Conservation (phyloP, 1,140 invertebrate genomes). For the Laupala kohalensis region DNA sequence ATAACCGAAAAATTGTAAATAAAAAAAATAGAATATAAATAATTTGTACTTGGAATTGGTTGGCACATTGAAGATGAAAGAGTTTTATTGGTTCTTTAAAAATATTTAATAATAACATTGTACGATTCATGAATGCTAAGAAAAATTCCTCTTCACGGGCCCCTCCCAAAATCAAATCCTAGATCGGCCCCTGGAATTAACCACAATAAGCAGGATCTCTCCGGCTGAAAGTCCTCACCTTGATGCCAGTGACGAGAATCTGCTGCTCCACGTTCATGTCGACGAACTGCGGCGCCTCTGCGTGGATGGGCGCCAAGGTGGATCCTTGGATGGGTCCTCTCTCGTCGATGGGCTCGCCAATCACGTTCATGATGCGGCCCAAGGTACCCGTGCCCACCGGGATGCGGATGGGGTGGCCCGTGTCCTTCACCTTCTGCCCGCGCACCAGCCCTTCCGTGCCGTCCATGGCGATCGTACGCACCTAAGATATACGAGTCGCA, state of each 20-base stretch:
- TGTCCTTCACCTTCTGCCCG: conserved; percentile 79
- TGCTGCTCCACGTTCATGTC: conserved; percentile 97
- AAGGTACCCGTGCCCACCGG: conserved; percentile 92
- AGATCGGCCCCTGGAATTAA: too few relatives aligned
- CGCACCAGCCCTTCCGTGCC: conserved; percentile 95
- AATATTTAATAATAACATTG: too few relatives aligned
- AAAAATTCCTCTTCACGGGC: too few relatives aligned
- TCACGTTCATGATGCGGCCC: conserved; percentile 96
- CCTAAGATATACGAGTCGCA: too few relatives aligned
- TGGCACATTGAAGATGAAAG: too few relatives aligned
- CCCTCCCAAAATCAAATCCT: too few relatives aligned
- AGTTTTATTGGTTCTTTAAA: too few relatives aligned
- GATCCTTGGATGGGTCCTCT: conserved; percentile 86
- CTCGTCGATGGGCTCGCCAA: conserved; percentile 97
- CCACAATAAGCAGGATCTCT: too few relatives aligned
- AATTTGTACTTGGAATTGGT: too few relatives aligned
- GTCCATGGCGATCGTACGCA: conserved; percentile 98
- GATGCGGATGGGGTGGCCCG: conserved; percentile 88
- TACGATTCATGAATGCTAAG: too few relatives aligned
- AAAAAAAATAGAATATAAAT: too few relatives aligned
- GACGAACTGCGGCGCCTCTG: conserved; percentile 92
- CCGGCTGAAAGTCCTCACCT: conserved; percentile 51
- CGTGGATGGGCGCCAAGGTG: conserved; percentile 84
- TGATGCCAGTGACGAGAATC: conserved; percentile 95
- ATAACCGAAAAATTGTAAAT: too few relatives aligned